A percentile compares a stretch with the other conserved stretches of the same genome.
phyloP scores from a whole-genome alignment of 2,888 invertebrate species.

The Iphiclides podalirius region DNA sequence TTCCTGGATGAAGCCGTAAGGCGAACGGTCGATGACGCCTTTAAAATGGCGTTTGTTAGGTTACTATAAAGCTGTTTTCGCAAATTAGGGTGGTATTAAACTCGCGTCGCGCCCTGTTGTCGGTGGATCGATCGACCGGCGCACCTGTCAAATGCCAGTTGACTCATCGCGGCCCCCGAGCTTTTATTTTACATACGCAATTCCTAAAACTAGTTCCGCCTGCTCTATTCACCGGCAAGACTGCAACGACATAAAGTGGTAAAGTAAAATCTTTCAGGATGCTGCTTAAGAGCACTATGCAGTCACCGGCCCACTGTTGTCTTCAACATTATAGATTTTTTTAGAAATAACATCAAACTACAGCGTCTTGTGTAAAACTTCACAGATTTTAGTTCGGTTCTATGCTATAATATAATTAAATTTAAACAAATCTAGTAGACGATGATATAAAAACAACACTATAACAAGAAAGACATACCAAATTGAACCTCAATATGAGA shows the following conservation, averaged over 20 bases:
- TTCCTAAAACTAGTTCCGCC: slow-evolving; percentile 47
- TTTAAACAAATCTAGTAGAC: no score
- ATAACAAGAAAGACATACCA: no score
- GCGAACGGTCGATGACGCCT: slow-evolving; percentile 46
- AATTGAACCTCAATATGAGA: no score
- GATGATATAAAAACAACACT: no score
- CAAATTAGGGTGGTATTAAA: slow-evolving; percentile 32
- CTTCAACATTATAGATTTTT: not conserved
- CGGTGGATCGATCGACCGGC: slow-evolving; percentile 75
- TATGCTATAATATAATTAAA: no score
- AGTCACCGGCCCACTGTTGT: slow-evolving; percentile 9
- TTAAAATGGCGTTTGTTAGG: slow-evolving; percentile 42
- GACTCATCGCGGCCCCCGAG: slow-evolving; percentile 64
- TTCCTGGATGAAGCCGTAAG: slow-evolving; percentile 45
- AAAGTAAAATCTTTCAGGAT: slow-evolving; percentile 28
- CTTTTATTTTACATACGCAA: slow-evolving; percentile 63
- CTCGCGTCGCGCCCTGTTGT: slow-evolving; percentile 56
- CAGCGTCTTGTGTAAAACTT: no score
- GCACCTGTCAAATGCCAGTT: slow-evolving; percentile 72
- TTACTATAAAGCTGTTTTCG: slow-evolving; percentile 15
- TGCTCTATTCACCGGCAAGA: slow-evolving; percentile 34
- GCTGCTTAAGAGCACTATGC: slow-evolving; percentile 13
- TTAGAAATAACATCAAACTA: not conserved
- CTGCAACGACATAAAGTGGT: slow-evolving; percentile 37
- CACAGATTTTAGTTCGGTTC: no score